These are phyloP conservation scores for Pedionomus torquatus DNA, from an alignment of 2,113 vertebrate genomes.

Conservation along the genomic window DNA sequence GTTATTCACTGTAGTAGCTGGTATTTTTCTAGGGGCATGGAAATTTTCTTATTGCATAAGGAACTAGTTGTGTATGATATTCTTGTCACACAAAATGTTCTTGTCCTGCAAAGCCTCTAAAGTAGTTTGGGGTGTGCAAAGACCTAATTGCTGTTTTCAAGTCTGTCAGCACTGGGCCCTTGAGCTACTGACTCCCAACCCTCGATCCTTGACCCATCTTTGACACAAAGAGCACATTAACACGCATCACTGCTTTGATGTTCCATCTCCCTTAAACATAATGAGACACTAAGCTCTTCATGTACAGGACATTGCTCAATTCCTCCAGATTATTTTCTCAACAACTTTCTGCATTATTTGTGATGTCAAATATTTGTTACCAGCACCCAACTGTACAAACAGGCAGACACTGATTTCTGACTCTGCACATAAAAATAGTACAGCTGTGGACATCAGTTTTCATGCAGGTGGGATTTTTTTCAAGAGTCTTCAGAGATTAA, in stretches of 20 bases:
- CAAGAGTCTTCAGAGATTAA: background rate
- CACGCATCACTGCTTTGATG: background rate
- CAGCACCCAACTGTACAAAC: background rate
- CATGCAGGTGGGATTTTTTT: background rate
- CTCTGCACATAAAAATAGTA: background rate
- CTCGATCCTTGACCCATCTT: background rate
- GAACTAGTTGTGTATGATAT: background rate
- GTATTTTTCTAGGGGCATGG: conserved; percentile 11
- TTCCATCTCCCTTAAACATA: background rate
- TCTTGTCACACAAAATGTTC: background rate
- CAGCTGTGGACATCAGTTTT: background rate
- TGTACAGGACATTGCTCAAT: background rate
- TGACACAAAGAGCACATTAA: background rate
- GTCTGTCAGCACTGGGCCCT: background rate
- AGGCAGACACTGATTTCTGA: background rate
- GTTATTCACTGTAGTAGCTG: background rate
- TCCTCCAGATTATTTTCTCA: background rate
- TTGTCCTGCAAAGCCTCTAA: background rate
- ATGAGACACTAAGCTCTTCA: background rate
- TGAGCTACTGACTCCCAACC: background rate
- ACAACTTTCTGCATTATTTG: background rate
- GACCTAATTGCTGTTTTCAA: conserved; percentile 12
- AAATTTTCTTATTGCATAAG: conserved; percentile 6
- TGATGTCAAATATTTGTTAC: background rate
- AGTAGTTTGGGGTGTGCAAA: background rate